These are phyloP conservation scores for Chaetophractus vellerosus DNA, from an alignment of 2,797 vertebrate species.

Conservation along the genomic window DNA sequence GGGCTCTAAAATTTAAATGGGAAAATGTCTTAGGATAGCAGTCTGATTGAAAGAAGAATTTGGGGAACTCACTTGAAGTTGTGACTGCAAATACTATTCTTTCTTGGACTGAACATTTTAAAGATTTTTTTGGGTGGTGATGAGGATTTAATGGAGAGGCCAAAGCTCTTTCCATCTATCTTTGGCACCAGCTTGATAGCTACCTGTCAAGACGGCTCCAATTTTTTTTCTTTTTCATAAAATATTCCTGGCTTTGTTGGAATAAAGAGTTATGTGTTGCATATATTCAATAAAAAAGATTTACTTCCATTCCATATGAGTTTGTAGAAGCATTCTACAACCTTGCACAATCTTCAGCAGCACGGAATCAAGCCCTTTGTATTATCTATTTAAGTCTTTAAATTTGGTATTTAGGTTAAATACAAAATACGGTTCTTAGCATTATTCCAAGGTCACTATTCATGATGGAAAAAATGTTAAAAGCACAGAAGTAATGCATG, in stretches of 20 bases:
- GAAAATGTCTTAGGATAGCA: background rate
- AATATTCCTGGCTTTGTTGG: conserved; percentile 57
- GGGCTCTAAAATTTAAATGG: background rate
- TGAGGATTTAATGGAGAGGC: background rate
- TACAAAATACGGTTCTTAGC: conserved; percentile 81
- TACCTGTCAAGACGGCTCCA: conserved; percentile 3
- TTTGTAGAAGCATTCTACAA: conserved; percentile 44
- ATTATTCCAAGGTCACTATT: conserved; percentile 84
- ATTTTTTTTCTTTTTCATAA: conserved; percentile 12
- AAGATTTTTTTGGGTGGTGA: background rate
- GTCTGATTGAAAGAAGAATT: background rate
- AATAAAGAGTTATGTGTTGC: conserved; percentile 37
- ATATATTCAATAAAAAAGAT: conserved; percentile 78
- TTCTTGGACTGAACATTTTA: background rate
- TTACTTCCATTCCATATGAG: conserved; percentile 68
- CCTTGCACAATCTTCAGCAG: conserved; percentile 71
- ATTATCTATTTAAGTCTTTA: conserved; percentile 84
- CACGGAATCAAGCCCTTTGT: conserved; percentile 67
- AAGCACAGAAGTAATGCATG: conserved; percentile 78
- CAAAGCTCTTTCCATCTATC: background rate
- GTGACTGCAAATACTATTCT: background rate
- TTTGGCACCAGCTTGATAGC: background rate
- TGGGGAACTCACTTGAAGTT: background rate
- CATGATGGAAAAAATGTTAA: conserved; percentile 75
- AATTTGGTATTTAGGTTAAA: conserved; percentile 87